A percentile compares a stretch with the other conserved stretches of the same genome.
These are phyloP conservation scores for Leucoraja ocellata DNA, from an alignment of 2,797 vertebrate species.

Conservation along the genomic window DNA sequence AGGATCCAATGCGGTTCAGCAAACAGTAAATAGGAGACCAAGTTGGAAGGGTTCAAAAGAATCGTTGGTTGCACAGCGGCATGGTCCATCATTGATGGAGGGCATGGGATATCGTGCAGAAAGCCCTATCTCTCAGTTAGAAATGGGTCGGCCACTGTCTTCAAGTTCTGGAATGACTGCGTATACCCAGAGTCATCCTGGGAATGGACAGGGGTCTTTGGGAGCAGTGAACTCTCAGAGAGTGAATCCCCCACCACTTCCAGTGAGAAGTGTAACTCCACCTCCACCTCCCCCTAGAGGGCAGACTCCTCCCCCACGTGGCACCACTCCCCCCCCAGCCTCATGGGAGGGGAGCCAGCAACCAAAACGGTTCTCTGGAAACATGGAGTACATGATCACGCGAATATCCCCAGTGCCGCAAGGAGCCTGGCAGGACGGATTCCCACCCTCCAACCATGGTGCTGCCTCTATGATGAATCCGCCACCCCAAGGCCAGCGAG, in stretches of 20 bases:
- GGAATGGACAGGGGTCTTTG: conserved; percentile 57
- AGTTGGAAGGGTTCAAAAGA: conserved; percentile 98
- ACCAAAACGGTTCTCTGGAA: conserved; percentile 86
- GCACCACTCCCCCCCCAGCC: conserved; percentile 68
- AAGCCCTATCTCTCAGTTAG: conserved; percentile 73
- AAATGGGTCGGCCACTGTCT: conserved; percentile 65
- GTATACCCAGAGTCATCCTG: conserved; percentile 72
- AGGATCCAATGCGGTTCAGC: conserved; percentile 59
- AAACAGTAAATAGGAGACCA: conserved; percentile 74
- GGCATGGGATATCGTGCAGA: conserved; percentile 76
- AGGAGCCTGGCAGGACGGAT: conserved; percentile 77
- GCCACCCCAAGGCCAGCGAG: conserved; percentile 69
- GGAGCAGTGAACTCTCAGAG: conserved; percentile 47
- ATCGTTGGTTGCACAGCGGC: conserved; percentile 78
- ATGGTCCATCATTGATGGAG: conserved; percentile 72
- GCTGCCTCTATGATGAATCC: conserved; percentile 54
- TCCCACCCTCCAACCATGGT: conserved; percentile 64
- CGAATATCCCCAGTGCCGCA: conserved; percentile 88
- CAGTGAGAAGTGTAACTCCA: conserved; percentile 84
- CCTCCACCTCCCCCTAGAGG: conserved; percentile 70
- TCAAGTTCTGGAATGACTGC: conserved; percentile 67
- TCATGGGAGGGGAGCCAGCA: conserved; percentile 82
- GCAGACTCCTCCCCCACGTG: conserved; percentile 67
- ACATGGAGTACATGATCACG: conserved; percentile 81
- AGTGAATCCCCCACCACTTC: conserved; percentile 79